Percentiles rank a stretch among this genome's conserved stretches.
These are phyloP conservation scores for Phortica variegata DNA, from an alignment of 1,140 invertebrate species.

Conservation along the genomic window DNA sequence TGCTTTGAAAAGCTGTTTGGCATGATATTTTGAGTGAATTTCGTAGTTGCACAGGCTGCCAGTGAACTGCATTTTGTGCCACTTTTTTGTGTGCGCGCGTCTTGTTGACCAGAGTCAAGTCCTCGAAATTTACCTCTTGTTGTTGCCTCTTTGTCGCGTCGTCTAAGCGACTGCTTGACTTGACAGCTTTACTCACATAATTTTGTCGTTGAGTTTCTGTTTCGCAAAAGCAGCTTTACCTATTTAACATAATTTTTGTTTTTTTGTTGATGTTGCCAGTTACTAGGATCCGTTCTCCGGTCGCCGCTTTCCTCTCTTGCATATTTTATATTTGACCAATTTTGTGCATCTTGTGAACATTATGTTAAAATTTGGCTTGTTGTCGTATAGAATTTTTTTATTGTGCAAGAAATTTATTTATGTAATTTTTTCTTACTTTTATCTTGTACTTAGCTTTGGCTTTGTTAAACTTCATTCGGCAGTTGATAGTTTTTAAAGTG, in stretches of 20 bases:
- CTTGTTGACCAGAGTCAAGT: no score
- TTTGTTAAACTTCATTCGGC: no score
- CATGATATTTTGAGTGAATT: no score
- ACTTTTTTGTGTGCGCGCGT: no score
- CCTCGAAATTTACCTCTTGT: no score
- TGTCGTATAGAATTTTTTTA: neutral
- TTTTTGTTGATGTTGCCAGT: slow-evolving; percentile 18
- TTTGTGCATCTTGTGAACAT: slow-evolving; percentile 40
- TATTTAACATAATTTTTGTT: slow-evolving; percentile 53
- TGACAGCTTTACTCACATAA: slow-evolving; percentile 20
- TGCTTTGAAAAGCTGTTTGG: no score
- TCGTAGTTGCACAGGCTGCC: no score
- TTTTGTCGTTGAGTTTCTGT: slow-evolving; percentile 47
- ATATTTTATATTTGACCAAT: slow-evolving; percentile 28
- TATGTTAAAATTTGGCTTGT: slow-evolving; percentile 44
- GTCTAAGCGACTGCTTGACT: neutral
- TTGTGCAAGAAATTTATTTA: slow-evolving; percentile 9
- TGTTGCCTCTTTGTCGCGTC: no score
- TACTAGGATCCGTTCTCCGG: neutral
- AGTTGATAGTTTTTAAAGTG: no score
- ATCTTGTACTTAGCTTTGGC: no score
- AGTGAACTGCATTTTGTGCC: no score
- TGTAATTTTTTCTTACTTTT: neutral
- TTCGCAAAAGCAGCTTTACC: slow-evolving; percentile 46
- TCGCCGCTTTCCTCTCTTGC: slow-evolving; percentile 14